These are phyloP conservation scores for Cheilosia scutellata DNA, from an alignment of 2,888 invertebrate genomes.

Conservation along the genomic window DNA sequence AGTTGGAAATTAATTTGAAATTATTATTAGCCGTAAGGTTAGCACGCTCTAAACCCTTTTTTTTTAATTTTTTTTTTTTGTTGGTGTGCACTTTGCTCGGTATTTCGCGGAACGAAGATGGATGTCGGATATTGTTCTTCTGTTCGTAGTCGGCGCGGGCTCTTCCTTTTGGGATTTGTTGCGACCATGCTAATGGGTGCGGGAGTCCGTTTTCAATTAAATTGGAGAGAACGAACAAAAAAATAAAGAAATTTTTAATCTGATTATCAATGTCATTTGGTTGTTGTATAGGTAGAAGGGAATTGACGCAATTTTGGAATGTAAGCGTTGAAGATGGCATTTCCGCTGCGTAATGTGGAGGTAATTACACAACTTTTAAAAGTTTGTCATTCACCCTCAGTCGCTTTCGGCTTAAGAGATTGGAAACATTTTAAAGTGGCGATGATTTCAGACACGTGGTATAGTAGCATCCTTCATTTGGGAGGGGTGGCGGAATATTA, in stretches of 20 bases:
- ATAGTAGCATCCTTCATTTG: background rate
- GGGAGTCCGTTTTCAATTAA: slow-evolving; percentile 62
- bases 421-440: background rate
- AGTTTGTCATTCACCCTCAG: slow-evolving; percentile 1
- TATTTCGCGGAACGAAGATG: slow-evolving; percentile 38
- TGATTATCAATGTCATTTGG: slow-evolving; percentile 67
- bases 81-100: background rate
- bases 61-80: too few species aligned
- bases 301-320: slow-evolving; percentile 4
- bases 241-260: slow-evolving; percentile 31
- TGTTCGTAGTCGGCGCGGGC: slow-evolving; percentile 4
- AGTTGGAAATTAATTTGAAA: slow-evolving; percentile 74
- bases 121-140: slow-evolving; percentile 42
- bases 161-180: slow-evolving; percentile 30
- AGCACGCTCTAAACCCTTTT: slow-evolving; percentile 4
- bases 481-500: background rate
- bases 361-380: slow-evolving; percentile 23
- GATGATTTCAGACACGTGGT: background rate
- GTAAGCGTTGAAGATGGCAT: background rate
- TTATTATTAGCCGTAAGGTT: slow-evolving; percentile 73
- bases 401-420: slow-evolving; percentile 4
- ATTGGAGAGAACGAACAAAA: slow-evolving; percentile 10
- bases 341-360: slow-evolving; percentile 13
- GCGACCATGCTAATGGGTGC: slow-evolving; percentile 45
- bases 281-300: background rate